Evolutionary conservation across 2,888 invertebrate genomes (phyloP).

Genomic region (Byasa hedistus): DNA sequence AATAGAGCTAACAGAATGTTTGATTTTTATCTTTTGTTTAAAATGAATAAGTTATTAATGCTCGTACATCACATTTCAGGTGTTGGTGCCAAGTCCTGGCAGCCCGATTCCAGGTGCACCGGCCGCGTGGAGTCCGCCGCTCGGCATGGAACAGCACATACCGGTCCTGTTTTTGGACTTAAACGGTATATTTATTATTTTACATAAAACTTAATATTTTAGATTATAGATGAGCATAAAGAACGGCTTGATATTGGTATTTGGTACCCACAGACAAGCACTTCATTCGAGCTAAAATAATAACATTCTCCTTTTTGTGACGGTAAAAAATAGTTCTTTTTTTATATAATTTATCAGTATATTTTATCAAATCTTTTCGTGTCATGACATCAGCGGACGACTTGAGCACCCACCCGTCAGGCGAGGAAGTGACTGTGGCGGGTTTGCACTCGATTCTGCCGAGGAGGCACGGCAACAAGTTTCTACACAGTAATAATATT

Average conservation of each 20-base stretch:
- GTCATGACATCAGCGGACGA: constrained; percentile 87
- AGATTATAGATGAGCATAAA: no score
- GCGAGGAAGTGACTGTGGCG: constrained; percentile 89
- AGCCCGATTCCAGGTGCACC: constrained; percentile 94
- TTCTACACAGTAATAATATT: no score
- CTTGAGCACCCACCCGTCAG: constrained; percentile 90
- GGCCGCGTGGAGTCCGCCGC: constrained; percentile 93
- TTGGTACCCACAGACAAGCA: neutral
- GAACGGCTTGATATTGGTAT: no score
- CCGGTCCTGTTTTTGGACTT: constrained; percentile 98
- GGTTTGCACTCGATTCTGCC: constrained; percentile 96
- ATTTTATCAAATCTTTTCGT: neutral
- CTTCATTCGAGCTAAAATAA: neutral
- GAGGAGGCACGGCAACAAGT: constrained; percentile 96
- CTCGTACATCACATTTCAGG: constrained; percentile 44
- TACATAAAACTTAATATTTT: neutral
- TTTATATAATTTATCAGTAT: neutral
- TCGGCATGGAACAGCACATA: constrained; percentile 98
- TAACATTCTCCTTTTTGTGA: neutral
- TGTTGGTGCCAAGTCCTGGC: constrained; percentile 93
- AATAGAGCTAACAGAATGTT: neutral
- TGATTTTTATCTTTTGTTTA: neutral
- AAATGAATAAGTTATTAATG: neutral
- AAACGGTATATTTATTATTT: constrained; percentile 83
- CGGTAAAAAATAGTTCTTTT: neutral